Percentiles rank a stretch among this genome's conserved stretches.
Evolutionary conservation across 2,113 vertebrate species (phyloP).

Genomic region (Eurypyga helias): DNA sequence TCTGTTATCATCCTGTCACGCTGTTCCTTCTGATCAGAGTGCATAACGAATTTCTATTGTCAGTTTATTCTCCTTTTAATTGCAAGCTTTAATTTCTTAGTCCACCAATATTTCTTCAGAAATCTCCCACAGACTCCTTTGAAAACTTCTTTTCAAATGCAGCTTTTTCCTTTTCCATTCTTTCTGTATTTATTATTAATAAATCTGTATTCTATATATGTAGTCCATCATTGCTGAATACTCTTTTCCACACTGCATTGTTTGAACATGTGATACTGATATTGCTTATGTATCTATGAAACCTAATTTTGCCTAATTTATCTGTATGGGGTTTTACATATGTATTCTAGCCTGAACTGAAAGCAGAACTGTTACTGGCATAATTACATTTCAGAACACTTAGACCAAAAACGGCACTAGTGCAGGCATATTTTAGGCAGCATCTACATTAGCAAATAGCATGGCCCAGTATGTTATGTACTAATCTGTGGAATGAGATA

Average conservation of each 20-base stretch:
- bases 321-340: neutral
- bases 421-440: neutral
- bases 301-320: neutral
- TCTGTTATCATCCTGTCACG: neutral
- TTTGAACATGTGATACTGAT: neutral
- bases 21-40: slow-evolving; percentile 21
- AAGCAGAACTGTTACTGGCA: neutral
- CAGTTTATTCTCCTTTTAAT: neutral
- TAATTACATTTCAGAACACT: neutral
- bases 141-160: neutral
- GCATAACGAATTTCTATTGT: neutral
- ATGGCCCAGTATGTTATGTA: neutral
- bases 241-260: neutral
- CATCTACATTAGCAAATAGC: neutral
- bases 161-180: neutral
- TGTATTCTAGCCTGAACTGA: neutral
- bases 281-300: neutral
- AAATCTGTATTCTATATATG: neutral
- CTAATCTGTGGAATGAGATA: neutral
- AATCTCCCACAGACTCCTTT: neutral
- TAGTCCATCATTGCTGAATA: neutral
- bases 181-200: neutral
- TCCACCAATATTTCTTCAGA: neutral
- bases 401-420: neutral
- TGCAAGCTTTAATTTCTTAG: slow-evolving; percentile 43